phyloP scores from a whole-genome alignment of 2,888 invertebrate genomes.

The Eupeodes latifasciatus region DNA sequence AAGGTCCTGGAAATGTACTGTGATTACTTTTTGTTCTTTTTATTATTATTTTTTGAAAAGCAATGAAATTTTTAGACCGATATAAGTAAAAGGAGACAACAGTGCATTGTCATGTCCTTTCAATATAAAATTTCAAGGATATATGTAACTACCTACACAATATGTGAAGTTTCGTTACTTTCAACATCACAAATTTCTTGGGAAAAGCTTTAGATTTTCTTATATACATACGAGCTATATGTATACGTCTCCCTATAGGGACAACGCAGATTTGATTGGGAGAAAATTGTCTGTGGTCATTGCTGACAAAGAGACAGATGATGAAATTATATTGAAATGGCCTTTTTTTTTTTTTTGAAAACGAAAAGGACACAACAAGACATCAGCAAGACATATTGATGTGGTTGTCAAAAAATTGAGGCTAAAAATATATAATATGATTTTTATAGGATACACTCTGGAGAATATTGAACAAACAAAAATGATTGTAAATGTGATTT shows the following conservation, averaged over 20 bases:
- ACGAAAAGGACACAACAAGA: neutral
- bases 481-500: constrained; percentile 40
- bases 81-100: neutral
- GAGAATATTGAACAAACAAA: constrained; percentile 42
- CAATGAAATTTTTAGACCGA: neutral
- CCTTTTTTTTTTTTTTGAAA: constrained; percentile 9
- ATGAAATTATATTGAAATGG: constrained; percentile 33
- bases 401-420: constrained; percentile 14
- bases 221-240: no score
- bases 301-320: constrained; percentile 14
- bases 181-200: constrained; percentile 12
- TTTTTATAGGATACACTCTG: constrained; percentile 15
- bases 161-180: neutral
- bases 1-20: neutral
- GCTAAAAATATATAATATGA: constrained; percentile 24
- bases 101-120: neutral
- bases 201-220: neutral
- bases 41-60: neutral
- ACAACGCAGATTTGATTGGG: constrained; percentile 49
- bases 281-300: constrained; percentile 54
- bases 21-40: constrained; percentile 22
- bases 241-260: neutral
- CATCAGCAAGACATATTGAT: neutral
- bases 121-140: constrained; percentile 15
- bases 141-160: neutral